Evolutionary conservation across 2,888 invertebrate genomes (phyloP), one percentile per base, ranked within the genome.

Genomic region (Timema podura): DNA sequence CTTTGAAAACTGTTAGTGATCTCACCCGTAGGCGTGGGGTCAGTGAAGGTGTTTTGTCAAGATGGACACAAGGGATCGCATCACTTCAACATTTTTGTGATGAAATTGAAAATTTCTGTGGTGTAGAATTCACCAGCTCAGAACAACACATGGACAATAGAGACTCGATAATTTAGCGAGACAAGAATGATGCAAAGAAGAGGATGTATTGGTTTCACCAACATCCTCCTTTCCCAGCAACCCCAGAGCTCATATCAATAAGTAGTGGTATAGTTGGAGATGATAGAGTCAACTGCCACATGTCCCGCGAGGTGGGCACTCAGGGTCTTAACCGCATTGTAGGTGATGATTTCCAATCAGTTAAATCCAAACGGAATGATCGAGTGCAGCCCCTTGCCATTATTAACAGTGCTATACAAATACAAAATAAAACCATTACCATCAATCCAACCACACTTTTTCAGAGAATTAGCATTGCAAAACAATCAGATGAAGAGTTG

Each of bases 141-240:
- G 68, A 68, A 59, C 68, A 61, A 6, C 45, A 68, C 46, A 16
- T 68, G n/a, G 68, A 57, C 44, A n/a, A n/a, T 6, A 68, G 57
- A 57, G 54, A 59, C 44, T 15, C 57, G 11, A 49, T 15, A 15
- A 16, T 7, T 54, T 10, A 48, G 48, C 10, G 10, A 11, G 67
- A n/a, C 49, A 44, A n/a, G 7, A 30, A 6, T 45, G 49, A n/a
- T n/a, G n/a, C n/a, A n/a, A n/a, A n/a, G n/a, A n/a, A n/a, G n/a
- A n/a, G n/a, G n/a, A n/a, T n/a, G n/a, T n/a, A n/a, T n/a, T n/a
- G n/a, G n/a, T n/a, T n/a, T n/a, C n/a, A n/a, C n/a, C n/a, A n/a
- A n/a, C n/a, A n/a, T n/a, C n/a, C n/a, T n/a, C 7, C n/a, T 54
- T 54, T 54, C 54, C 54, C 54, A 5, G 3, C 7, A 54, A 9